phyloP scores from a whole-genome alignment of 2,113 vertebrate genomes.

The Xiphophorus maculatus region DNA sequence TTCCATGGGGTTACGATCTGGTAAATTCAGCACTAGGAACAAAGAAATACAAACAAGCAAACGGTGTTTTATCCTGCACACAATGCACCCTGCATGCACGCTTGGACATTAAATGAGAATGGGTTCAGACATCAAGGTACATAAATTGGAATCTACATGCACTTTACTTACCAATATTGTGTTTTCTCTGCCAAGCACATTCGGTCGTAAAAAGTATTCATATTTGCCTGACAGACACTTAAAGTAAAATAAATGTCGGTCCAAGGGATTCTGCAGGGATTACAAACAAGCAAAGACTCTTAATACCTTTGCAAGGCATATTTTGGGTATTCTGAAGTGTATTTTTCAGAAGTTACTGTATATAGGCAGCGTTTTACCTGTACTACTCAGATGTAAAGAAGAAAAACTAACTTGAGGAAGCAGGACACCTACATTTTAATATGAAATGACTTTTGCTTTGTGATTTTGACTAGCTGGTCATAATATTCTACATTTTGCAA shows the following conservation, averaged over 20 bases:
- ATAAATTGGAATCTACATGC: constrained; percentile 13
- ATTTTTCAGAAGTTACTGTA: neutral
- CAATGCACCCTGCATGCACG: constrained; percentile 16
- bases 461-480: too few species aligned
- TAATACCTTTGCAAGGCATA: neutral
- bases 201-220: constrained; percentile 27
- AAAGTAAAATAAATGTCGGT: neutral
- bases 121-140: constrained; percentile 17
- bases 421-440: too few species aligned
- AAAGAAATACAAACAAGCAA: constrained; percentile 43
- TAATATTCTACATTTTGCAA: too few species aligned
- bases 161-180: constrained; percentile 9
- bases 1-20: constrained; percentile 59
- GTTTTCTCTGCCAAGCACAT: neutral
- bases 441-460: too few species aligned
- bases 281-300: constrained; percentile 8
- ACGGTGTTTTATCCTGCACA: constrained; percentile 21
- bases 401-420: too few species aligned
- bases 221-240: constrained; percentile 31
- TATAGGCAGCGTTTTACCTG: neutral
- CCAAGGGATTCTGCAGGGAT: neutral
- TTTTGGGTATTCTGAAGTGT: neutral
- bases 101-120: constrained; percentile 23
- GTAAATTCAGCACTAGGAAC: constrained; percentile 57
- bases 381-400: too few species aligned